phyloP scores from a whole-genome alignment of 1,140 invertebrate genomes.

The Danaus melanippus region DNA sequence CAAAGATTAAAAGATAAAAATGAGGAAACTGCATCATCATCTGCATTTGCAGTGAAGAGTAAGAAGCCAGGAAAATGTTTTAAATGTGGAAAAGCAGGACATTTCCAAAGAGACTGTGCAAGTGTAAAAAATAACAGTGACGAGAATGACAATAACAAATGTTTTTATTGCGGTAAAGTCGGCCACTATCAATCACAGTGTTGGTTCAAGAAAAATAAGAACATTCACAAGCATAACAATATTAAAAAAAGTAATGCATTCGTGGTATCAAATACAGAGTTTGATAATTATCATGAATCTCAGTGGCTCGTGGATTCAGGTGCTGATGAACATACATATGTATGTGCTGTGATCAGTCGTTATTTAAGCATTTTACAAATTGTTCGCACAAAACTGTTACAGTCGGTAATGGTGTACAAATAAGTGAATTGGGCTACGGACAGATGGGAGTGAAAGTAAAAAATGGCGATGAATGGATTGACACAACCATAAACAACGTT shows the following conservation, averaged over 20 bases:
- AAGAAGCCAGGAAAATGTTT: constrained; percentile 1
- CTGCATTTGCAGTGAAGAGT: too few relatives aligned
- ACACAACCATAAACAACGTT: constrained; percentile 31
- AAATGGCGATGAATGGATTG: constrained; percentile 12
- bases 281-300: constrained; percentile 11
- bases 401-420: constrained; percentile 15
- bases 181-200: constrained; percentile 28
- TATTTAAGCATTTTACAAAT: constrained; percentile 17
- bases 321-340: constrained; percentile 26
- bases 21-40: too few relatives aligned
- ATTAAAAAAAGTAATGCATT: constrained; percentile 26
- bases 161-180: constrained; percentile 26
- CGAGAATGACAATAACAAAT: constrained; percentile 16
- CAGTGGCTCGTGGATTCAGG: constrained; percentile 30
- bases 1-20: too few relatives aligned
- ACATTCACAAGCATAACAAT: not conserved
- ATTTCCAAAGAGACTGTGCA: constrained; percentile 23
- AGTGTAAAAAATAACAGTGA: constrained; percentile 13
- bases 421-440: constrained; percentile 11
- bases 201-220: constrained; percentile 20
- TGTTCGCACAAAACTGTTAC: constrained; percentile 14
- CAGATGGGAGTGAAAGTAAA: constrained; percentile 17
- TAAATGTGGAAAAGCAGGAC: too few relatives aligned
- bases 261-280: constrained; percentile 13
- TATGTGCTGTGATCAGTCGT: constrained; percentile 20